These are phyloP conservation scores for Epizoanthus ramosus DNA, from an alignment of 92 coral and sea anemone genomes.

Conservation along the genomic window DNA sequence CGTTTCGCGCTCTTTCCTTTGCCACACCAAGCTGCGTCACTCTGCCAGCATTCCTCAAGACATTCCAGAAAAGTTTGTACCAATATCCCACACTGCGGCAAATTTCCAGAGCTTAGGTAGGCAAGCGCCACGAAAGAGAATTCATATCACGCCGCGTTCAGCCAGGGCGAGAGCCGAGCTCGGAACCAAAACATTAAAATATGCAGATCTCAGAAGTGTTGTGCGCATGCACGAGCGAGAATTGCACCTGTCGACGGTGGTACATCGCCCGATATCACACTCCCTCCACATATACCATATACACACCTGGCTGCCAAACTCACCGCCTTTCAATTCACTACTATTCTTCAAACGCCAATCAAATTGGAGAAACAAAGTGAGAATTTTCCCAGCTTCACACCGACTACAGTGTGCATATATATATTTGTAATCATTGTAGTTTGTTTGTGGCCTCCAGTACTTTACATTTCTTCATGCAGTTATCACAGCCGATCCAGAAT, in stretches of 20 bases:
- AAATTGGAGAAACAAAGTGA: slow-evolving; percentile 5
- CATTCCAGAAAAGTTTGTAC: slow-evolving; percentile 7
- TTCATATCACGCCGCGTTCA: slow-evolving; percentile 25
- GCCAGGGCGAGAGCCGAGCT: slow-evolving; percentile 24
- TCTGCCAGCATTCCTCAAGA: background rate
- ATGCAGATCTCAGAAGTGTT: slow-evolving; percentile 31
- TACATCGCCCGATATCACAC: slow-evolving; percentile 20
- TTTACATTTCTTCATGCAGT: background rate
- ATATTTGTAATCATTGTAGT: background rate
- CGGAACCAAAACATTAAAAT: slow-evolving; percentile 40
- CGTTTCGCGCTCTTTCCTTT: background rate
- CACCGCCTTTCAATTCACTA: slow-evolving; percentile 35
- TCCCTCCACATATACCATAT: slow-evolving; percentile 21
- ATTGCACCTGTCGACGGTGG: slow-evolving; percentile 34
- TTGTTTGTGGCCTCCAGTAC: background rate
- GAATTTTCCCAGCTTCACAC: background rate
- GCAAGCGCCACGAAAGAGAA: slow-evolving; percentile 5
- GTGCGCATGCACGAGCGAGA: slow-evolving; percentile 20
- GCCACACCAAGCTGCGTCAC: background rate
- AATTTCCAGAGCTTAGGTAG: slow-evolving; percentile 1
- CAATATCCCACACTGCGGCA: background rate
- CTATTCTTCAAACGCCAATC: slow-evolving; percentile 14
- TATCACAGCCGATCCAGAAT: background rate
- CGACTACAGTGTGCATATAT: background rate
- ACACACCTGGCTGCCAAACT: slow-evolving; percentile 24